Evolutionary conservation across 2,888 invertebrate genomes (phyloP), one percentile per base, ranked within the genome.

Genomic region (Diploptera punctata): DNA sequence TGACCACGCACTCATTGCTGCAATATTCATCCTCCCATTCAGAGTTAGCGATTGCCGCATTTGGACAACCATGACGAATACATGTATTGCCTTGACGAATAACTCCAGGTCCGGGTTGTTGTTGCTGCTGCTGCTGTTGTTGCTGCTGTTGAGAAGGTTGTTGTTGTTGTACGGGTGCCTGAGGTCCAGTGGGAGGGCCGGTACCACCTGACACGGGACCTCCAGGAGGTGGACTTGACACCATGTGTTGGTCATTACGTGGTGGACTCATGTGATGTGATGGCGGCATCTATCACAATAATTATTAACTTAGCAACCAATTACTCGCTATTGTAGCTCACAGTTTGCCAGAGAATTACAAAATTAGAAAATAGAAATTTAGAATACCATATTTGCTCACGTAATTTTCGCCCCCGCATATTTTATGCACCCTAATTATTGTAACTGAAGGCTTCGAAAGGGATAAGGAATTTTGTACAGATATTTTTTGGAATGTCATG

Each of bases 1-100:
- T 93, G 82, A 97, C 95, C 76, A 97, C 97, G 85, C 97, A 98
- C 84, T 97, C 96, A 84, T 96, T 97, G 84, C 96, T 95, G 87
- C 97, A 98, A 84, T 97, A 98, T 83, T 97, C 97, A 82, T 95
- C 95, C 83, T 97, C 97, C 97, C 97, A 97, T 84, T 96, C 96
- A 76, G 92, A 91, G 86, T 94, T 96, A 77, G 94, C 90, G 79
- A 96, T 91, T 76, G 97, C 95, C 57, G 91, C 91, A 85, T 97
- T 97, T 76, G 91, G 91, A 84, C 97, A 98, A 77, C 96, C 96
- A 80, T 92, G 92, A 75, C 97, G 91, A 80, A 95, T 93, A 84
- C 95, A 95, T 73, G 91, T 88, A 78, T 83, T 83, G 77, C 83
- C 81, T 78, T 73, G 81, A 79, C 74, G 81, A 77, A 43, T 79